Percentiles rank a stretch among this genome's conserved stretches.
These are phyloP conservation scores for Elegia similella DNA, from an alignment of 2,888 invertebrate species.

Conservation along the genomic window DNA sequence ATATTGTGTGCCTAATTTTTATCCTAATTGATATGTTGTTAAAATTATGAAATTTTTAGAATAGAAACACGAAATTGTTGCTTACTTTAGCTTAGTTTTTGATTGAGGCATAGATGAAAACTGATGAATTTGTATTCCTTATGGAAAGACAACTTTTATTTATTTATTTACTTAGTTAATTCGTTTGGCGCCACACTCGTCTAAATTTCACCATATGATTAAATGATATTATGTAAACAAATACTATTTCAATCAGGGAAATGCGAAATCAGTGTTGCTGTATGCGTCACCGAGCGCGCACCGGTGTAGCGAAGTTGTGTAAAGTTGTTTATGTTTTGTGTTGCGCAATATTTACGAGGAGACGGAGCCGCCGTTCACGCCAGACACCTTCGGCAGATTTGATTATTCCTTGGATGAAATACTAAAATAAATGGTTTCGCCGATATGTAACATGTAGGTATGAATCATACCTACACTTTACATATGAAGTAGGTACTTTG, in stretches of 20 bases:
- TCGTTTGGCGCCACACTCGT: too few relatives aligned
- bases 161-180: too few relatives aligned
- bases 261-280: background rate
- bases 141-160: too few relatives aligned
- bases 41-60: background rate
- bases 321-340: background rate
- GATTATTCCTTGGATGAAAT: background rate
- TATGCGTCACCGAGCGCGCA: background rate
- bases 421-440: background rate
- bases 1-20: slow-evolving; percentile 6
- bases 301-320: background rate
- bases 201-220: too few relatives aligned
- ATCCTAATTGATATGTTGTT: background rate
- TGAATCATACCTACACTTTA: too few relatives aligned
- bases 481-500: too few relatives aligned
- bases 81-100: background rate
- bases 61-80: slow-evolving; percentile 3
- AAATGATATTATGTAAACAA: too few relatives aligned
- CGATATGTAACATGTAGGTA: too few relatives aligned
- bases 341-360: background rate
- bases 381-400: background rate
- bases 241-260: too few relatives aligned
- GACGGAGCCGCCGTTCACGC: background rate
- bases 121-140: background rate
- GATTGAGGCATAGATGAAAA: background rate